Evolutionary conservation across 2,113 vertebrate species (phyloP), one percentile per base, ranked within the genome.

Genomic region (Cryptomyrus ogoouensis): DNA sequence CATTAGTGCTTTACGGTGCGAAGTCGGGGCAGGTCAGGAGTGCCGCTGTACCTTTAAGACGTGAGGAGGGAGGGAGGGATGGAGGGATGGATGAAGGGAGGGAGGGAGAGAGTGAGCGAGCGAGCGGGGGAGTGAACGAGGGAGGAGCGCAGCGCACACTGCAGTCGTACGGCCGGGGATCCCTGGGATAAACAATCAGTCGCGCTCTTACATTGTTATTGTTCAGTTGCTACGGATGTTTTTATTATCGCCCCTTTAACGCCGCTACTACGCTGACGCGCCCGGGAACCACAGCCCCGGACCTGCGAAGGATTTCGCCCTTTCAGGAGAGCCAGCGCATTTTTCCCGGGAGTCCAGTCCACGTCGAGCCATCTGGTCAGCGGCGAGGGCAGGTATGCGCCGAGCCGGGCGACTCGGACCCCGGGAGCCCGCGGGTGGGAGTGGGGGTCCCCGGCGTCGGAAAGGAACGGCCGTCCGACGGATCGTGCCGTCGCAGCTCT

Each of bases 111-210:
- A 27, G 62, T 8, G 46, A 42, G 74, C 12, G 66, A 94, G 95
- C 94, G 93, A 50, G 88, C 46, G 89, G 21, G 62, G n/a, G 46
- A 42, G 74, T 39, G 74, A 42, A 39, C 31, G 74, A 42, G 74
- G 62, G 56, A 89, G 56, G 88, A 56, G 87, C 89, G 91, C 89
- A 89, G 62, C 80, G 90, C 91, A 93, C 87, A 93, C 92, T 92
- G 93, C 94, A 94, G 92, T 95, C 91, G 94, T 94, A 93, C 92
- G 92, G 93, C 91, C 89, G 93, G 94, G 92, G 94, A 95, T 95
- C 94, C 94, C 94, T 94, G 94, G 93, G 95, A 95, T 94, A 95
- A 95, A 95, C 96, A 95, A 92, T 94, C 31, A 27, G 39, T 47
- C 90, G 90, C 47, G 66, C 19, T 89, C 91, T 92, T 88, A 92